Base-by-base conservation (phyloP, 92 coral and sea anemone species). In the Montipora capitata region DNA sequence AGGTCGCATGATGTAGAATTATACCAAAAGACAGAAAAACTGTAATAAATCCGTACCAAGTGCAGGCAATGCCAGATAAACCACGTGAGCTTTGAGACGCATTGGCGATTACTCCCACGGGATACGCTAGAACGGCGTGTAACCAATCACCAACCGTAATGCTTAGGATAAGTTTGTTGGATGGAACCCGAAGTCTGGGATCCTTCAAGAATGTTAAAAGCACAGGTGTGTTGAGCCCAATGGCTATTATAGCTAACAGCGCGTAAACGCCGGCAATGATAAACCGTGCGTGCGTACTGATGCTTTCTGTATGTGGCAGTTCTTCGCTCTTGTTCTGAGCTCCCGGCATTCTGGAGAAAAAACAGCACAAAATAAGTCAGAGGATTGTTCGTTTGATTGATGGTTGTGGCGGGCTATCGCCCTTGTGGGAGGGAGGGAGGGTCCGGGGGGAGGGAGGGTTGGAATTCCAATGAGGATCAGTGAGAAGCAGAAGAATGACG, bases 121-220 rank as follows among this genome's bases (percentile, higher is more conserved):
- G 80, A 38, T 39, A 77, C 3, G 90, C 93, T n/a, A 90, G 9
- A 2, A 72, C 87, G 4, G 91, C 84, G 40, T 77, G 88, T 5
- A 90, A 44, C 93, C 91, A 90, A 49, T 85, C 91, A 18, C 73
- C 81, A 67, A 85, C 43, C n/a, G 82, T 49, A 10, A 85, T 85
- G 68, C 93, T 90, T 1, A 90, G 15, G 9, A 90, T 40, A 14
- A 90, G 59, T 15, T 15, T 56, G 79, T 85, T 86, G 3, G 93
- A 78, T 8, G 49, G 48, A 35, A 80, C 69, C 15, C 57, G 77
- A 16, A 85, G 79, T 15, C 57, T 6, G 12, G 56, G 57, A 74
- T 72, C 76, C 17, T 42, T 72, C 15, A 20, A 15, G 74, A 90
- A 85, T 12, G 84, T 38, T 43, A 79, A 17, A 15, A 90, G 20